Percentiles rank a stretch among this genome's conserved stretches.
Conservation (phyloP, 1,140 invertebrate species). For the Drosophila aff. region DNA sequence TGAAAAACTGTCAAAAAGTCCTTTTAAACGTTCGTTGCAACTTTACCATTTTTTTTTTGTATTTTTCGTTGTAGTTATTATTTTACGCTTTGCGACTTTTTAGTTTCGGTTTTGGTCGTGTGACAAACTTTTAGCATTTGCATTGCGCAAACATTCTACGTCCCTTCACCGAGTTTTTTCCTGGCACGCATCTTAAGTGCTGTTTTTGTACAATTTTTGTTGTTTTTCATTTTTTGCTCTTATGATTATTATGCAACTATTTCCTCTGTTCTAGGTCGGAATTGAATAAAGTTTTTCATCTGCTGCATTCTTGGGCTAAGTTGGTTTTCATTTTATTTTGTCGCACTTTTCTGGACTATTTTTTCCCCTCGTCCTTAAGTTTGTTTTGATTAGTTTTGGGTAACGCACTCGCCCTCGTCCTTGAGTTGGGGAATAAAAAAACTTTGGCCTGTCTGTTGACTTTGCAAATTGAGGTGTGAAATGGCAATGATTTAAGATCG, state of each 20-base stretch:
- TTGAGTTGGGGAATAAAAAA: slow-evolving; percentile 7
- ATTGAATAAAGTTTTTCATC: slow-evolving; percentile 75
- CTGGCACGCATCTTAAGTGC: slow-evolving; percentile 71
- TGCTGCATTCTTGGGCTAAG: slow-evolving; percentile 39
- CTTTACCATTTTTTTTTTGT: slow-evolving; percentile 33
- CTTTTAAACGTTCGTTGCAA: slow-evolving; percentile 52
- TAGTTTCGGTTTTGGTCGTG: slow-evolving; percentile 40
- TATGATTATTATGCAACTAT: slow-evolving; percentile 72
- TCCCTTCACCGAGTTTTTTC: slow-evolving; percentile 8
- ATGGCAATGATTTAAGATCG: slow-evolving; percentile 6
- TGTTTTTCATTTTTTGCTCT: slow-evolving; percentile 26
- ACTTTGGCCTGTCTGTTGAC: slow-evolving; percentile 27
- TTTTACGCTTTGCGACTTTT: slow-evolving; percentile 58
- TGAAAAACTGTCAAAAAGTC: slow-evolving; percentile 72
- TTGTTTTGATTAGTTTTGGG: slow-evolving; percentile 75
- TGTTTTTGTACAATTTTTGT: slow-evolving; percentile 53
- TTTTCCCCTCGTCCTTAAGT: slow-evolving; percentile 55
- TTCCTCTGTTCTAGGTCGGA: slow-evolving; percentile 37
- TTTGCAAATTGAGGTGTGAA: slow-evolving; percentile 50
- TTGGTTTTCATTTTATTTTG: slow-evolving; percentile 37
- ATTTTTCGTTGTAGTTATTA: slow-evolving; percentile 55
- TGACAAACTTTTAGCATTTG: slow-evolving; percentile 77
- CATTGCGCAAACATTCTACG: slow-evolving; percentile 35
- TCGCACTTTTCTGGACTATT: slow-evolving; percentile 37
- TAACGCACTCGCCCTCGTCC: slow-evolving; percentile 26